phyloP scores from a whole-genome alignment of 1,140 invertebrate species.

The Ceratina calcarata region DNA sequence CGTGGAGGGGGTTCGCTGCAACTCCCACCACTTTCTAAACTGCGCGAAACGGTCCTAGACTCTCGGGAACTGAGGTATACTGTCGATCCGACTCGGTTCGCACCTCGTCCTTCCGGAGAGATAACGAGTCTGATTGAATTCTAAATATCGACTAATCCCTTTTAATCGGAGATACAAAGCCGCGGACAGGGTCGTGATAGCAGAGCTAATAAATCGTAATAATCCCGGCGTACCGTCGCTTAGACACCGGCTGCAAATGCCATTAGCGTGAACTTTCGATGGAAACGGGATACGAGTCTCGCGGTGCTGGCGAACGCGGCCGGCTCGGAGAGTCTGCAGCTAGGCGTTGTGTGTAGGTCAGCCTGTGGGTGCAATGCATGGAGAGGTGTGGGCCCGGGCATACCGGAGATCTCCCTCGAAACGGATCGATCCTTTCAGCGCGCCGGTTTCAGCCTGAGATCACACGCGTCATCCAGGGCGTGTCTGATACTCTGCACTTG shows the following conservation, averaged over 20 bases:
- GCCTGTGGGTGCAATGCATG: slow-evolving; percentile 58
- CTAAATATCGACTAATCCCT: slow-evolving; percentile 36
- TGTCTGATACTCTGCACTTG: slow-evolving; percentile 37
- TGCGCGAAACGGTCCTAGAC: no score
- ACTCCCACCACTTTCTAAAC: no score
- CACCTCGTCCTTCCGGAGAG: no score
- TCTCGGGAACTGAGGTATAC: no score
- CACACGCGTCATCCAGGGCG: slow-evolving; percentile 29
- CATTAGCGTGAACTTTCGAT: slow-evolving; percentile 77
- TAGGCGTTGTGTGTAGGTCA: slow-evolving; percentile 66
- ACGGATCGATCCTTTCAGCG: slow-evolving; percentile 48
- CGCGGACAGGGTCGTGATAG: slow-evolving; percentile 67
- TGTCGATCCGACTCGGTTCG: no score
- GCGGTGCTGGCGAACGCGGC: neutral
- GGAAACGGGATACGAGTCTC: slow-evolving; percentile 62
- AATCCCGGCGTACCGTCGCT: slow-evolving; percentile 22
- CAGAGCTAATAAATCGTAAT: slow-evolving; percentile 75
- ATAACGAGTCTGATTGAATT: neutral
- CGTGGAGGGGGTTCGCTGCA: no score
- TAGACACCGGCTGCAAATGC: slow-evolving; percentile 64
- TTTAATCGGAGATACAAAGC: slow-evolving; percentile 57
- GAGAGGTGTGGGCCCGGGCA: slow-evolving; percentile 60
- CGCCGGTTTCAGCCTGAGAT: neutral
- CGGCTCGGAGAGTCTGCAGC: neutral
- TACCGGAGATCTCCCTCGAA: slow-evolving; percentile 59